Evolutionary conservation across 2,888 invertebrate genomes (phyloP), one percentile per base, ranked within the genome.

Genomic region (Candidula unifasciata): DNA sequence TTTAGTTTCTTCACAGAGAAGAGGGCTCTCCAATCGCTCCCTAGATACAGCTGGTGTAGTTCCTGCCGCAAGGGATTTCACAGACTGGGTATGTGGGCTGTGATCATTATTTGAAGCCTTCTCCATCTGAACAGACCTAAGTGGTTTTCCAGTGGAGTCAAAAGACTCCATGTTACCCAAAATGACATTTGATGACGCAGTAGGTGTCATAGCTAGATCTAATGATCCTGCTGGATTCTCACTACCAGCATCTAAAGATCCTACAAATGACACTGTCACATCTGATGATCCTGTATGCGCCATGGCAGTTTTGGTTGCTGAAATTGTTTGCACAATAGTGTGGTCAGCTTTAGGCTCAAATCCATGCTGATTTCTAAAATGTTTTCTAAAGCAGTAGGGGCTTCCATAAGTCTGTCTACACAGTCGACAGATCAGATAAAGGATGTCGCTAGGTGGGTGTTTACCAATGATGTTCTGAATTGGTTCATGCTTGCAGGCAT

Each of bases 341-440:
- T 93, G 91, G 57, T 93, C 92, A 1, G 91, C 89, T 24, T 90
- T 90, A 0, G 93, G 93, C 83, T 92, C 93, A 89, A 91, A 92
- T 6, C 92, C 92, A 88, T 93, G 93, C 78, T 91, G 91, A 86
- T 93, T 93, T 57, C 91, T 87, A 83, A 93, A 93, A 86, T 93
- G 93, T 85, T 92, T 92, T 71, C 92, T 86, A 85, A 93, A 93
- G 54, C 91, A 92, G 87, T 93, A 92, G 1, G 91, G 91, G 84
- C 92, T 93, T 18, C 93, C 93, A 83, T 93, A 92, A 0, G 92
- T 92, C 78, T 92, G 91, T 18, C 89, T 88, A 86, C 93, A 93
- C 44, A 92, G 86, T 74, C 90, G 89, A 87, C 93, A 93, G 35
- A 91, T 92, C 37, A 93, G 87, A 86, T 92, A 92, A 24, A 93